Evolutionary conservation across 2,113 vertebrate species (phyloP).

Genomic region (Oriolus oriolus): DNA sequence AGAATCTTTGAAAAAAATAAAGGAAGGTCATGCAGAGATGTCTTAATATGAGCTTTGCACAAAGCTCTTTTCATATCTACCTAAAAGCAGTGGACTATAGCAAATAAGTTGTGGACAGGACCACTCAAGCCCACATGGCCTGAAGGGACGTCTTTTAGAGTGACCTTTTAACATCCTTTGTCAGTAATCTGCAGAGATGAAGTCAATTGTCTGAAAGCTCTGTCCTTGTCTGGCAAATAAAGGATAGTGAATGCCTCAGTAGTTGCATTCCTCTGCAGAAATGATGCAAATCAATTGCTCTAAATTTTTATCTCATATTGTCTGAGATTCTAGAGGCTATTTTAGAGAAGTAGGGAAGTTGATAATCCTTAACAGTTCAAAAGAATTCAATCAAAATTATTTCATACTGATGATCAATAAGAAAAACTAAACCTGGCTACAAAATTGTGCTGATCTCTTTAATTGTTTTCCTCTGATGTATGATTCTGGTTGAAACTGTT

Average conservation of each 20-base stretch:
- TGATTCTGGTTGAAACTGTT: neutral
- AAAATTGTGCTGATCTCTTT: neutral
- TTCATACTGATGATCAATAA: neutral
- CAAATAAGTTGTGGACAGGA: conserved; percentile 57
- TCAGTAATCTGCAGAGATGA: conserved; percentile 18
- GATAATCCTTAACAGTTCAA: neutral
- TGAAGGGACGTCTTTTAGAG: conserved; percentile 8
- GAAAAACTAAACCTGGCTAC: neutral
- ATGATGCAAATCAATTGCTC: neutral
- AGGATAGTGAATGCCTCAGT: neutral
- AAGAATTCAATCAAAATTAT: neutral
- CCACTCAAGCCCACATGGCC: conserved; percentile 25
- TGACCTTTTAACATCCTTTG: conserved; percentile 51
- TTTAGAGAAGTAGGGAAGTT: neutral
- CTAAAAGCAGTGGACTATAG: conserved; percentile 37
- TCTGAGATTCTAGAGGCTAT: neutral
- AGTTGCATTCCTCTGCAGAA: neutral
- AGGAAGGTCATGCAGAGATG: conserved; percentile 40
- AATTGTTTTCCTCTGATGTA: neutral
- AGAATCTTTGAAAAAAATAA: conserved; percentile 33
- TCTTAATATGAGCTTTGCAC: conserved; percentile 55
- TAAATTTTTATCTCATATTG: neutral
- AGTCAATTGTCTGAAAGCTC: neutral
- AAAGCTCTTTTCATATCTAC: conserved; percentile 63
- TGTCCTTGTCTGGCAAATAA: neutral